Percentiles rank a stretch among this genome's conserved stretches.
Conservation (phyloP, 2,888 invertebrate species). For the Ellobium chinense region DNA sequence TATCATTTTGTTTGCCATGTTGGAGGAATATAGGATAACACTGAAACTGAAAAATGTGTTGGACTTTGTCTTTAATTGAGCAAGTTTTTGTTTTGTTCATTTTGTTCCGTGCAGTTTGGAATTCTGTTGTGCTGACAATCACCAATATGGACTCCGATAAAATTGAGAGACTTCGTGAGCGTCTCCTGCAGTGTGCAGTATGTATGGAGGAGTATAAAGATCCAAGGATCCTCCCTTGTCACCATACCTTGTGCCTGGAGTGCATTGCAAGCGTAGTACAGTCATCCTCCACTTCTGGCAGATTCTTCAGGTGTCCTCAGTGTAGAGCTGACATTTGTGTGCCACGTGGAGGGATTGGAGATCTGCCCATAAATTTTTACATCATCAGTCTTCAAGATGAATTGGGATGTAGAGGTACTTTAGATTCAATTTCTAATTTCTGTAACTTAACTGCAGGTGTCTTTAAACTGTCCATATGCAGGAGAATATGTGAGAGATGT, state of each 20-base stretch:
- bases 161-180: constrained; percentile 67
- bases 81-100: too few species aligned
- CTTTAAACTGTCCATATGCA: not conserved
- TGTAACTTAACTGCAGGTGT: not conserved
- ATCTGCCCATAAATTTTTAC: constrained; percentile 72
- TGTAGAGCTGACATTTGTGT: constrained; percentile 64
- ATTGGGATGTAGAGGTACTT: constrained; percentile 58
- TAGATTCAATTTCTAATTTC: not conserved
- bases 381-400: constrained; percentile 72
- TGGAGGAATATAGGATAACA: too few species aligned
- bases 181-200: constrained; percentile 70
- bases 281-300: constrained; percentile 63
- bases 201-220: constrained; percentile 74
- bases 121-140: not conserved
- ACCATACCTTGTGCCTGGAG: constrained; percentile 69
- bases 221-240: constrained; percentile 70
- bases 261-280: constrained; percentile 65
- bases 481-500: not conserved
- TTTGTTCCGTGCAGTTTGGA: too few species aligned
- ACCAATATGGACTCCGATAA: constrained; percentile 58
- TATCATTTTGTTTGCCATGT: too few species aligned
- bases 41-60: too few species aligned
- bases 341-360: constrained; percentile 65
- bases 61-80: too few species aligned
- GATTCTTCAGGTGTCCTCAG: constrained; percentile 63